phyloP scores from a whole-genome alignment of 2,888 invertebrate species.

The Phrixothrix hirtus region DNA sequence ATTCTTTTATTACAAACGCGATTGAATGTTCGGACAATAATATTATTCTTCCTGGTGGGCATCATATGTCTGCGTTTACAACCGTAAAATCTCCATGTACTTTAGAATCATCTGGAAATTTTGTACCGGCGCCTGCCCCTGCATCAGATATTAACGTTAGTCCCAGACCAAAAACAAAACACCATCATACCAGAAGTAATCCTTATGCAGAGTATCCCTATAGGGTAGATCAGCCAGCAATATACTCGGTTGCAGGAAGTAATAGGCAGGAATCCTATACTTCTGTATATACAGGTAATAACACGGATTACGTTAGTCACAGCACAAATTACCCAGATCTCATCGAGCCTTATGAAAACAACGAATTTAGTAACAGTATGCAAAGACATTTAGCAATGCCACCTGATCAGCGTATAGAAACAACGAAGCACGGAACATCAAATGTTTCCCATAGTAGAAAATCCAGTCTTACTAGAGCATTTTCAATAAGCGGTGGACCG shows the following conservation, averaged over 20 bases:
- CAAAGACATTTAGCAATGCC: slow-evolving; percentile 62
- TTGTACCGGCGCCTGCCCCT: slow-evolving; percentile 61
- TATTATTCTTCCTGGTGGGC: slow-evolving; percentile 55
- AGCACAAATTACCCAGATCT: slow-evolving; percentile 70
- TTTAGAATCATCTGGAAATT: slow-evolving; percentile 57
- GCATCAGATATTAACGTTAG: slow-evolving; percentile 59
- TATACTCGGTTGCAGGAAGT: slow-evolving; percentile 74
- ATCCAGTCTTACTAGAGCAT: slow-evolving; percentile 60
- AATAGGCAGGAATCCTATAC: slow-evolving; percentile 73
- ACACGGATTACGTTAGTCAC: slow-evolving; percentile 64
- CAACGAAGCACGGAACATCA: slow-evolving; percentile 57
- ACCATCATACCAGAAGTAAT: slow-evolving; percentile 46
- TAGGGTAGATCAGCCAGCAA: slow-evolving; percentile 65
- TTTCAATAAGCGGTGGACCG: slow-evolving; percentile 58
- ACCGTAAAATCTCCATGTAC: slow-evolving; percentile 60
- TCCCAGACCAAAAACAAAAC: slow-evolving; percentile 57
- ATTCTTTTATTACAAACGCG: slow-evolving; percentile 53
- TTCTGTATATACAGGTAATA: slow-evolving; percentile 73
- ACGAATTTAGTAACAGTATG: slow-evolving; percentile 55
- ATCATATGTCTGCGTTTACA: slow-evolving; percentile 61
- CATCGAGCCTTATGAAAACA: slow-evolving; percentile 63
- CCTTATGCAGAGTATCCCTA: slow-evolving; percentile 55
- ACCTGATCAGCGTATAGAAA: slow-evolving; percentile 61
- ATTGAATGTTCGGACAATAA: slow-evolving; percentile 41
- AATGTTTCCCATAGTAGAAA: slow-evolving; percentile 44